phyloP scores from a whole-genome alignment of 2,797 vertebrate genomes.

The Rhinogobio ventralis region DNA sequence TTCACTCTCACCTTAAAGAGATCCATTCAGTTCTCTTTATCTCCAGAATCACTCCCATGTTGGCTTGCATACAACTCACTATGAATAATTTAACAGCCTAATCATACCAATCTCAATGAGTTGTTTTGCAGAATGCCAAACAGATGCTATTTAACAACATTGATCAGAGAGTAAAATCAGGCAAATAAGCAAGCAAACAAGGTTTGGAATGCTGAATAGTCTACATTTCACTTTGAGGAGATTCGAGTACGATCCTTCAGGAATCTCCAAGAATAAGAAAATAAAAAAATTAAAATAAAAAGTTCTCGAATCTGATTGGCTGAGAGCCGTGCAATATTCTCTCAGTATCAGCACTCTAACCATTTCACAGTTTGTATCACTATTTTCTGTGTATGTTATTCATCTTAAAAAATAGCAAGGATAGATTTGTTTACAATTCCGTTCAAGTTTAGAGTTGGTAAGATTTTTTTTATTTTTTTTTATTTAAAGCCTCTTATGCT shows the following conservation, averaged over 20 bases:
- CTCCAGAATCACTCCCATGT: slow-evolving; percentile 63
- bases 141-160: slow-evolving; percentile 80
- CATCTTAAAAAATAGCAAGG: not conserved
- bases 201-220: slow-evolving; percentile 55
- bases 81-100: slow-evolving; percentile 77
- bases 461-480: no score
- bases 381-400: not conserved
- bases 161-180: slow-evolving; percentile 80
- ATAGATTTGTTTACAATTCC: not conserved
- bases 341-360: no score
- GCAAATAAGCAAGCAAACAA: slow-evolving; percentile 67
- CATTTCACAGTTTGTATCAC: no score
- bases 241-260: not conserved
- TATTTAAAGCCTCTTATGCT: no score
- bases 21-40: slow-evolving; percentile 58
- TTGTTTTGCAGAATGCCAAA: slow-evolving; percentile 74
- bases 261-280: no score
- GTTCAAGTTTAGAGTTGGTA: not conserved
- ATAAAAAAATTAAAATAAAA: no score
- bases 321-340: no score
- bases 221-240: not conserved
- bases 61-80: slow-evolving; percentile 52
- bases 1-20: slow-evolving; percentile 1
- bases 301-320: no score
- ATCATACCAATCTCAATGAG: slow-evolving; percentile 77